Percentiles rank a stretch among this genome's conserved stretches.
Evolutionary conservation across 2,113 vertebrate species (phyloP).

Genomic region (Chunga burmeisteri): DNA sequence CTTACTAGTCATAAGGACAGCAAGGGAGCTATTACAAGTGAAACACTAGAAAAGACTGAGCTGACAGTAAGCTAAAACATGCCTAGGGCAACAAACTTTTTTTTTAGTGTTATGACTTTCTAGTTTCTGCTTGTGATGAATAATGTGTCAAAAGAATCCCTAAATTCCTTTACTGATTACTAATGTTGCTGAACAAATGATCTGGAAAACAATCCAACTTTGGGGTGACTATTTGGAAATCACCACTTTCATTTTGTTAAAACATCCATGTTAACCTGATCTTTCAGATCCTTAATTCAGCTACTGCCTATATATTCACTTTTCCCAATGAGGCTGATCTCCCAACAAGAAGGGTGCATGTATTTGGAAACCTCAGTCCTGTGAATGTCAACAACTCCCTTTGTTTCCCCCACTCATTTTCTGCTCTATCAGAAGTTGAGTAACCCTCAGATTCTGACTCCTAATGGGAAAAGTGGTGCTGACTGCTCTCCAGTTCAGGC

Average conservation of each 20-base stretch:
- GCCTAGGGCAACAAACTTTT: slow-evolving; percentile 34
- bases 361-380: neutral
- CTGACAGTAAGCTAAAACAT: slow-evolving; percentile 50
- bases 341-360: neutral
- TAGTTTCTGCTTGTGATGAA: slow-evolving; percentile 37
- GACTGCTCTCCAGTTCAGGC: neutral
- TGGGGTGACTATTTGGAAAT: neutral
- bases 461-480: neutral
- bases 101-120: slow-evolving; percentile 14
- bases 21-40: slow-evolving; percentile 25
- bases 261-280: neutral
- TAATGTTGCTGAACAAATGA: neutral
- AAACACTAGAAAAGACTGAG: slow-evolving; percentile 20
- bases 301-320: neutral
- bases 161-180: slow-evolving; percentile 9
- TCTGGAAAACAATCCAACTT: neutral
- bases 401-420: neutral
- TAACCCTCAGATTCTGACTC: neutral
- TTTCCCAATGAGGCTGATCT: neutral
- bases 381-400: neutral
- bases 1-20: slow-evolving; percentile 33
- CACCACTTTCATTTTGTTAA: neutral
- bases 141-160: slow-evolving; percentile 16
- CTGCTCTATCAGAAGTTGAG: neutral
- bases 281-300: neutral